Evolutionary conservation across 1,140 invertebrate species (phyloP).

Genomic region (Branchinecta lindahli): DNA sequence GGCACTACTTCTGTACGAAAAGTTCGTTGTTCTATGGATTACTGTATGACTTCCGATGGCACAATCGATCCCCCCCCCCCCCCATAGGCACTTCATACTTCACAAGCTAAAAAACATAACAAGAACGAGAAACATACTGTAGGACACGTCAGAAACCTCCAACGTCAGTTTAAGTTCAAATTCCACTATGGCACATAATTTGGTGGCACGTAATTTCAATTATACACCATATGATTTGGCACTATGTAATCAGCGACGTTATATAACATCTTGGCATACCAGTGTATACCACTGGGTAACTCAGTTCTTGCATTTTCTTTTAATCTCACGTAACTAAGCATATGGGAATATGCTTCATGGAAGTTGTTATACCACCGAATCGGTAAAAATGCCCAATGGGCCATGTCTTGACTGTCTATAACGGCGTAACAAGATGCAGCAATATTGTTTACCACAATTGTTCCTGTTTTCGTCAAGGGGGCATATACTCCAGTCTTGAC

Average conservation of each 20-base stretch:
- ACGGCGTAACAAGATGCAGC: constrained; percentile 88
- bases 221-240: constrained; percentile 34
- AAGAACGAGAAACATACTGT: too few species aligned
- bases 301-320: constrained; percentile 17
- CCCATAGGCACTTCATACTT: too few species aligned
- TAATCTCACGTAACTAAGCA: constrained; percentile 21
- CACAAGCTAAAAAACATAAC: too few species aligned
- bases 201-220: constrained; percentile 15
- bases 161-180: too few species aligned
- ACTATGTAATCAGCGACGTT: constrained; percentile 48
- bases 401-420: constrained; percentile 62
- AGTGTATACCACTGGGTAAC: constrained; percentile 51
- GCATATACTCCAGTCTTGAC: constrained; percentile 61
- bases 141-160: too few species aligned
- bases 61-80: too few species aligned
- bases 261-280: constrained; percentile 69
- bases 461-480: constrained; percentile 72
- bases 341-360: constrained; percentile 20
- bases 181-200: too few species aligned
- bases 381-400: constrained; percentile 67
- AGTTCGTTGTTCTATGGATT: too few species aligned
- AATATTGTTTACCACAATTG: constrained; percentile 73
- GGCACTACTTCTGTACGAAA: too few species aligned
- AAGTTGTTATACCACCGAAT: constrained; percentile 43
- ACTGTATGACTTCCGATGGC: too few species aligned